Base-by-base conservation (phyloP, 2,888 invertebrate genomes). In the Diarsia mendica region DNA sequence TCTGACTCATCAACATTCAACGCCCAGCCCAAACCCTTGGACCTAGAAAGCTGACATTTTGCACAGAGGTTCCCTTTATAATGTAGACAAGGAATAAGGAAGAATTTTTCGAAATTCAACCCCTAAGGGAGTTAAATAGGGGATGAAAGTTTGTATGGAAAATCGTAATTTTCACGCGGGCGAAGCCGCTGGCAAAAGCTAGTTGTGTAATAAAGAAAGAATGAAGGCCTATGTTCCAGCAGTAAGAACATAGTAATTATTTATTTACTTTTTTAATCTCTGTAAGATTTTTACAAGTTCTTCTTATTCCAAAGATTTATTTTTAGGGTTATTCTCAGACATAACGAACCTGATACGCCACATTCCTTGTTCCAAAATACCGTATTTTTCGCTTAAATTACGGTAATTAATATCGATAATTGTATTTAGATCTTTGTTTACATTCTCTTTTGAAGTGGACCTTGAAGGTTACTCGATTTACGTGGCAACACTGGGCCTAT, bases 351-450 rank as follows among this genome's bases (percentile, higher is more conserved):
- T 48, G 18, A 68, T 53, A 48, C 63, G 13, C 49, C 23, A 51
- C 49, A 28, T 72, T 67, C 51, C 44, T 28, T 1, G 46, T 48
- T 68, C 20, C 20, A 23, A 55, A 78, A 58, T 64, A 51, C 18
- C n/a, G 9, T 18, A n/a, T 58, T 72, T 67, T 72, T 81, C 33
- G 48, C 44, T 23, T 46, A 67, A 23, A 28, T 15, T 67, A 46
- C 23, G 55, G 53, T 64, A 73, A 74, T 84, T 77, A 84, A 84
- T 76, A 84, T 69, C 23, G 44, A 72, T 83, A 83, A 80, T 80
- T 77, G 58, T 72, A 77, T 83, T 80, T 74, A 80, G 60, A 80
- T 84, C 61, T 73, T 83, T 80, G 72, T 80, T 73, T 72, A 74
- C 63, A 66, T 20, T 60, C 33, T 39, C 39, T 73, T 85, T 77